These are phyloP conservation scores for Trididemnum nubilum DNA, from an alignment of 23 tunicate species.

Conservation along the genomic window DNA sequence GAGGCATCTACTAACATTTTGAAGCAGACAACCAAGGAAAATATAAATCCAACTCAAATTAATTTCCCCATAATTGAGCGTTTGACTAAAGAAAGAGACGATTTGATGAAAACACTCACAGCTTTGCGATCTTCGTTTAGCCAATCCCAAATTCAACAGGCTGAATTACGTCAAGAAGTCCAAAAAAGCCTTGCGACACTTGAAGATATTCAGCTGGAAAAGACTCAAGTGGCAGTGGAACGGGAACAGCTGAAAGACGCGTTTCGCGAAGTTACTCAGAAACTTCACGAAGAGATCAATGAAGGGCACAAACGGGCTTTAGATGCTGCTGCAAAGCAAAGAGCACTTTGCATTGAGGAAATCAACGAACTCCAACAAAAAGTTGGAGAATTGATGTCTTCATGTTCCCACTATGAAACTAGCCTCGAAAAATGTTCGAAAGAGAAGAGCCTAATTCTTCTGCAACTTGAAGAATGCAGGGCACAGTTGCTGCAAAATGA, in stretches of 20 bases:
- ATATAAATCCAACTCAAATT: neutral
- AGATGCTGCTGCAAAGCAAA: slow-evolving; percentile 56
- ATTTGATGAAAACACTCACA: slow-evolving; percentile 53
- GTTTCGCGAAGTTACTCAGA: slow-evolving; percentile 20
- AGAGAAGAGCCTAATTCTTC: slow-evolving; percentile 33
- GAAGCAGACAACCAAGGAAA: neutral
- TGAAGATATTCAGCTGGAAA: slow-evolving; percentile 77
- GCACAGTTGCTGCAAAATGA: slow-evolving; percentile 44
- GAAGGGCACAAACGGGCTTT: slow-evolving; percentile 40
- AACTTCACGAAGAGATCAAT: slow-evolving; percentile 59
- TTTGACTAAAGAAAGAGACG: slow-evolving; percentile 74
- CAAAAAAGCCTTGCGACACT: slow-evolving; percentile 65
- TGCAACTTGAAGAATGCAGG: slow-evolving; percentile 61
- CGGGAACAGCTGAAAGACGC: slow-evolving; percentile 54
- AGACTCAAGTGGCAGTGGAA: slow-evolving; percentile 52
- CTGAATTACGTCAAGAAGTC: slow-evolving; percentile 49
- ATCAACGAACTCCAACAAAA: slow-evolving; percentile 46
- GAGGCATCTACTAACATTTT: neutral
- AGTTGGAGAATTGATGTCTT: slow-evolving; percentile 67
- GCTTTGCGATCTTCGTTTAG: slow-evolving; percentile 36
- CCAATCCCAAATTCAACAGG: slow-evolving; percentile 48
- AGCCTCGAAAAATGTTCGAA: slow-evolving; percentile 30
- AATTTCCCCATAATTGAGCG: slow-evolving; percentile 58
- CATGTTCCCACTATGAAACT: slow-evolving; percentile 56
- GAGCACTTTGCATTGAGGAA: slow-evolving; percentile 43